These are phyloP conservation scores for Neodiprion pinetum DNA, from an alignment of 1,140 invertebrate genomes.

Conservation along the genomic window DNA sequence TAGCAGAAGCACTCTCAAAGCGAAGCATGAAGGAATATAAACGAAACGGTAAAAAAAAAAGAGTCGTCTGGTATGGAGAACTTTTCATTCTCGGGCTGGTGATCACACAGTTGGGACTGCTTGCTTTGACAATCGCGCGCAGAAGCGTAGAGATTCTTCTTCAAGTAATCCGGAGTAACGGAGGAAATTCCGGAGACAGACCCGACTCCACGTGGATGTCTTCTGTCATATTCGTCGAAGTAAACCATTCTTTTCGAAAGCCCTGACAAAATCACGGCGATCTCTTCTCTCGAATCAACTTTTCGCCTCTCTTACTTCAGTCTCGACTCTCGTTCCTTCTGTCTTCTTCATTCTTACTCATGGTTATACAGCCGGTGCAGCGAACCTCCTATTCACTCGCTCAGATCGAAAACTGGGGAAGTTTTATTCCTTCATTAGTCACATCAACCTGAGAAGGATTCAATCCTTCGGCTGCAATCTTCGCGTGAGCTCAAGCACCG, in stretches of 20 bases:
- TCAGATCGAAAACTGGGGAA: slow-evolving; percentile 12
- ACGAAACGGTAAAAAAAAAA: too few relatives aligned
- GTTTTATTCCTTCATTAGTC: slow-evolving; percentile 56
- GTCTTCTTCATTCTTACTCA: not conserved
- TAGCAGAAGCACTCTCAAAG: too few relatives aligned
- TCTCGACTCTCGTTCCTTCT: not conserved
- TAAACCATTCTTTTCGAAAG: not conserved
- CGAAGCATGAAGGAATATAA: too few relatives aligned
- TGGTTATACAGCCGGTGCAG: not conserved
- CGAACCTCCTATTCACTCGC: not conserved
- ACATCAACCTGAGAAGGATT: slow-evolving; percentile 44
- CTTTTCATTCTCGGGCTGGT: too few relatives aligned
- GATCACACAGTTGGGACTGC: too few relatives aligned
- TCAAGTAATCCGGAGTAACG: too few relatives aligned
- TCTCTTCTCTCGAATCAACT: not conserved
- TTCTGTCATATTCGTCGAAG: not conserved
- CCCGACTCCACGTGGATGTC: not conserved
- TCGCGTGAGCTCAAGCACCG: slow-evolving; percentile 11
- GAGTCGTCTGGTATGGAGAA: too few relatives aligned
- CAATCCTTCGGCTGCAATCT: slow-evolving; percentile 36
- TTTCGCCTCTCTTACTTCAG: not conserved
- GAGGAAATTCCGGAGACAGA: too few relatives aligned
- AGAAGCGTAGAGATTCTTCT: too few relatives aligned
- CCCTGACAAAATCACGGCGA: not conserved
- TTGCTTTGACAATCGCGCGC: too few relatives aligned